Evolutionary conservation across 2,797 vertebrate species (phyloP).

Genomic region (Margarornis squamiger): DNA sequence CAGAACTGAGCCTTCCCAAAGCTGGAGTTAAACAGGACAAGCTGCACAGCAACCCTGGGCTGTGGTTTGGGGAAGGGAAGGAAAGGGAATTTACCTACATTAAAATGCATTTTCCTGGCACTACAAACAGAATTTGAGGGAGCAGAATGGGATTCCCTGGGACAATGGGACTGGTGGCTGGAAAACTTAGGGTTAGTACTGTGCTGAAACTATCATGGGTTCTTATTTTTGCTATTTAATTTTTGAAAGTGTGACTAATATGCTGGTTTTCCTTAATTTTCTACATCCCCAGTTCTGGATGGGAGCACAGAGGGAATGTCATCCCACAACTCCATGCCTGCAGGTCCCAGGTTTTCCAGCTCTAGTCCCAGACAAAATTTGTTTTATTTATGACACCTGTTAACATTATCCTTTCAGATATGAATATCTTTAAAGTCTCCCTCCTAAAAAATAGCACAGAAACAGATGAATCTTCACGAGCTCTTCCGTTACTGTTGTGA

Average conservation of each 20-base stretch:
- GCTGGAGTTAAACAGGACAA: neutral
- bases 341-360: neutral
- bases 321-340: neutral
- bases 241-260: neutral
- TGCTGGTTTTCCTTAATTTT: neutral
- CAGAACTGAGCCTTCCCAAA: neutral
- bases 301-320: neutral
- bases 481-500: slow-evolving; percentile 45
- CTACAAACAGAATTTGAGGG: neutral
- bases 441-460: neutral
- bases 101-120: neutral
- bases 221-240: neutral
- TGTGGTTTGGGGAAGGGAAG: neutral
- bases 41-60: neutral
- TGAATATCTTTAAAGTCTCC: neutral
- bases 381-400: neutral
- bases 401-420: neutral
- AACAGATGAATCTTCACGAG: neutral
- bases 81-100: neutral
- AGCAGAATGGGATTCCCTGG: neutral
- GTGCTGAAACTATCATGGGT: neutral
- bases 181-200: neutral
- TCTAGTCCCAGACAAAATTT: neutral
- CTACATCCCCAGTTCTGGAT: rapidly evolving
- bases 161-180: neutral